Base-by-base conservation (phyloP, 37 sponge, comb jelly and placozoan species). In the Beroe ovata region DNA sequence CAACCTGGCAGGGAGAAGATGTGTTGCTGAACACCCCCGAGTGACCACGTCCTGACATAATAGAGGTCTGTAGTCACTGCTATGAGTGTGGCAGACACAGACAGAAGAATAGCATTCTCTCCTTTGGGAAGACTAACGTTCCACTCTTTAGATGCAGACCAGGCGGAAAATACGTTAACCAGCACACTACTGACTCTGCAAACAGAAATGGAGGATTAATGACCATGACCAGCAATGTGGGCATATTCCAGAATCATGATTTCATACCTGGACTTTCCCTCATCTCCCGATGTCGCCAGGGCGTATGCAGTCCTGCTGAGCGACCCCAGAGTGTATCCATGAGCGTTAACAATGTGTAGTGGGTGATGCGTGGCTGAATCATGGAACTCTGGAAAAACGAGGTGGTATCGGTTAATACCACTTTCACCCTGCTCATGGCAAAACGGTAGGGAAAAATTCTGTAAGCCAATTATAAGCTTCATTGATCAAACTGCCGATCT, bases 341-440 rank as follows among this genome's bases (percentile, higher is more conserved):
- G 38, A 40, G 36, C n/a, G 84, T 77, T 77, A 29, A 77, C 84
- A 22, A 77, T 77, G 54, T 77, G 84, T 40, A 77, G 21, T 4
- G 84, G 84, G 47, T 77, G 84, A 54, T 77, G 84, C 22, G 84
- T 77, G 20, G 84, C 33, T 2, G 84, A 77, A 29, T 77, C 84
- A 29, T 77, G 84, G 38, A 77, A 77, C 8, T 77, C 84, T 77
- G 47, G 21, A 22, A n/a, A n/a, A n/a, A n/a, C n/a, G n/a, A n/a
- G n/a, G n/a, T n/a, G n/a, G n/a, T n/a, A n/a, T n/a, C n/a, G n/a
- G n/a, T n/a, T n/a, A n/a, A n/a, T n/a, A n/a, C n/a, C n/a, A n/a
- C n/a, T n/a, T n/a, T n/a, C n/a, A n/a, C n/a, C n/a, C n/a, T n/a
- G n/a, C n/a, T n/a, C n/a, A n/a, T n/a, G n/a, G n/a, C n/a, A n/a